Evolutionary conservation across 2,888 invertebrate species (phyloP).

Genomic region (Julus scanicus): DNA sequence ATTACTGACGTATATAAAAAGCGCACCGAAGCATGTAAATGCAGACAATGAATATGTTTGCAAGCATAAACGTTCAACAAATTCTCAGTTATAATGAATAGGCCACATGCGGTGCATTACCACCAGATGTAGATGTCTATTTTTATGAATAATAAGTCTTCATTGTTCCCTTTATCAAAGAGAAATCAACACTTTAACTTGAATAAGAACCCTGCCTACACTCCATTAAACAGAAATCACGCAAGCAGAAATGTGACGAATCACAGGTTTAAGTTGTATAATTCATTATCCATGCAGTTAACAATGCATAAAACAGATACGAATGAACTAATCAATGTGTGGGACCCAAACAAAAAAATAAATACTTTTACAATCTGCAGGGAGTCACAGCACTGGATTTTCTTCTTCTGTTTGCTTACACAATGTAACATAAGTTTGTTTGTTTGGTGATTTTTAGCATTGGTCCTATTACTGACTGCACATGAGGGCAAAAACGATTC

Average conservation of each 20-base stretch:
- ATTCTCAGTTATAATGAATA: conserved; percentile 22
- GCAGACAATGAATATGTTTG: conserved; percentile 20
- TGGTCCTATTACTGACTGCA: too few relatives aligned
- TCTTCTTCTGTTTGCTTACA: too few relatives aligned
- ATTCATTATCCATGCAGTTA: background rate
- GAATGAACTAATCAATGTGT: background rate
- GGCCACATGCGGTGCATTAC: background rate
- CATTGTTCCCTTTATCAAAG: conserved; percentile 30
- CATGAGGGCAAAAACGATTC: too few relatives aligned
- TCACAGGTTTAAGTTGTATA: background rate
- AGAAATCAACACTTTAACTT: background rate
- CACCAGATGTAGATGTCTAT: background rate
- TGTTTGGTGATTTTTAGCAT: too few relatives aligned
- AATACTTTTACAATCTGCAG: background rate
- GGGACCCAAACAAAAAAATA: background rate
- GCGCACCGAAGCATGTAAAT: background rate
- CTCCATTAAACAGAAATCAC: background rate
- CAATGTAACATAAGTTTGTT: too few relatives aligned
- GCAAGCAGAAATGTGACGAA: conserved; percentile 15
- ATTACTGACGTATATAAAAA: background rate
- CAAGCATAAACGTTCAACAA: background rate
- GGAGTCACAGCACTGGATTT: too few relatives aligned
- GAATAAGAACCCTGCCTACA: background rate
- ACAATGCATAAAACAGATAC: background rate
- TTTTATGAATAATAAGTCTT: conserved; percentile 1